Percentiles rank a stretch among this genome's conserved stretches.
Conservation (phyloP, 2,888 invertebrate species). For the Cancer borealis region DNA sequence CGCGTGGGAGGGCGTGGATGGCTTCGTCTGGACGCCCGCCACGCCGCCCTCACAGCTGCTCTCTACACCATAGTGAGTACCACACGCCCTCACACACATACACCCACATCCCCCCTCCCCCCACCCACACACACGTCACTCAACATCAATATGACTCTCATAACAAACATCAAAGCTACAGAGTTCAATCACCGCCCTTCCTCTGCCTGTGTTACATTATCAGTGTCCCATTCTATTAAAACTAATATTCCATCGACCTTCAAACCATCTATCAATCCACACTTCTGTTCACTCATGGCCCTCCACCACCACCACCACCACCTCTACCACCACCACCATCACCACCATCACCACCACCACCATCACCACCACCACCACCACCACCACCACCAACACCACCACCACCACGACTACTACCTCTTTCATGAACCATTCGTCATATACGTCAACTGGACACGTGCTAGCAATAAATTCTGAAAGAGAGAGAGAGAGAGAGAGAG, state of each 20-base stretch:
- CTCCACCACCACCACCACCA: not conserved
- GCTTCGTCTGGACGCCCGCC: not conserved
- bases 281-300: not conserved
- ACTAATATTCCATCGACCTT: not conserved
- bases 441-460: too few species aligned
- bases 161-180: not conserved
- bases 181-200: not conserved
- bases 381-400: too few species aligned
- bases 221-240: not conserved
- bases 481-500: too few species aligned
- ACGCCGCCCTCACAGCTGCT: not conserved
- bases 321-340: not conserved
- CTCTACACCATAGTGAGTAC: conserved; percentile 13
- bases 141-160: not conserved
- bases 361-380: too few species aligned
- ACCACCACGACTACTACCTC: too few species aligned
- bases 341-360: too few species aligned
- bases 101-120: not conserved
- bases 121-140: not conserved
- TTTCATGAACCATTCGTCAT: too few species aligned
- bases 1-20: not conserved
- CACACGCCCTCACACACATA: not conserved
- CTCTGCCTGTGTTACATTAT: not conserved
- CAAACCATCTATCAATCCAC: not conserved
- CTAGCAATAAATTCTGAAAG: too few species aligned